Evolutionary conservation across 2,888 invertebrate species (phyloP).

Genomic region (Yponomeuta malinellus): DNA sequence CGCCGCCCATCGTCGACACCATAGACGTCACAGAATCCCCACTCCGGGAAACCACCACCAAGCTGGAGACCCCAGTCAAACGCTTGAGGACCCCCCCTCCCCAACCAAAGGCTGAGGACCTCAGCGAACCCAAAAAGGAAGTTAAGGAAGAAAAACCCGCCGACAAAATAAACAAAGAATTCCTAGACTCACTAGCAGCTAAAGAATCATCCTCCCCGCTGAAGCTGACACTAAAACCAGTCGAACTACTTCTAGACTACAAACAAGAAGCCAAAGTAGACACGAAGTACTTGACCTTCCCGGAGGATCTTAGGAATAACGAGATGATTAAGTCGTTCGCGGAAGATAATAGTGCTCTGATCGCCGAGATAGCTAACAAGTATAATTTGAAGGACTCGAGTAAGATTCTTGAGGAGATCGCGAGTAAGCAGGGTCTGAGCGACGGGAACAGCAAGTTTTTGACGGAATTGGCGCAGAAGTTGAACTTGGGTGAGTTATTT

Average conservation of each 20-base stretch:
- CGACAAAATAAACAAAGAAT: conserved; percentile 59
- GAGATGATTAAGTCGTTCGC: conserved; percentile 23
- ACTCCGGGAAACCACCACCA: conserved; percentile 30
- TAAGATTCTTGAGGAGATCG: conserved; percentile 24
- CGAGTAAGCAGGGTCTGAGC: conserved; percentile 21
- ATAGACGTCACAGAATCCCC: conserved; percentile 64
- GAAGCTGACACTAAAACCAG: conserved; percentile 54
- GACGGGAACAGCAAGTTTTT: conserved; percentile 26
- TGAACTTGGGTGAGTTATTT: conserved; percentile 38
- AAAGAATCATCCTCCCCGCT: conserved; percentile 29
- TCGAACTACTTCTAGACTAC: conserved; percentile 45
- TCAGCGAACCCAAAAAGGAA: not conserved
- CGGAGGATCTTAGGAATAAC: conserved; percentile 18
- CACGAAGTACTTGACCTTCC: not conserved
- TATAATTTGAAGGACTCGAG: conserved; percentile 21
- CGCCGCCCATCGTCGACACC: conserved; percentile 40
- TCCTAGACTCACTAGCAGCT: conserved; percentile 56
- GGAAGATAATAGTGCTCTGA: conserved; percentile 22
- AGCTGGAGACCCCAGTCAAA: conserved; percentile 27
- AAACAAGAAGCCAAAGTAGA: not conserved
- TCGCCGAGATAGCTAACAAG: conserved; percentile 22
- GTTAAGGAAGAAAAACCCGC: conserved; percentile 39
- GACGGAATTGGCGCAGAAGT: conserved; percentile 36
- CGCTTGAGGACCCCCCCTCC: conserved; percentile 37
- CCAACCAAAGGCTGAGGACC: conserved; percentile 10